Evolutionary conservation across 2,888 invertebrate genomes (phyloP), one percentile per base, ranked within the genome.

Genomic region (Oscheius sp.): DNA sequence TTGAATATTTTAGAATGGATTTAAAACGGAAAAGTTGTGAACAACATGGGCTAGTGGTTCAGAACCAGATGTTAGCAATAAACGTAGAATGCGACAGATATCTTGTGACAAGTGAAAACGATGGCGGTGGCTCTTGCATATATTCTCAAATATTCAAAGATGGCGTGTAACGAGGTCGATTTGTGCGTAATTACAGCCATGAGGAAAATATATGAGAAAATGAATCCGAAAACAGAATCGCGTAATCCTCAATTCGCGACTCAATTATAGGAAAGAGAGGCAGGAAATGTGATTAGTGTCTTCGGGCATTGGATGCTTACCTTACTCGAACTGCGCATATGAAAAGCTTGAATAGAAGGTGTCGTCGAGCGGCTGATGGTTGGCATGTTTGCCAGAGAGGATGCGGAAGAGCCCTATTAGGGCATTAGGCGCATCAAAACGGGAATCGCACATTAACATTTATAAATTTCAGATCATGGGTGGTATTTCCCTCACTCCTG

Each of bases 401-500:
- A 29, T 27, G 29, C 29, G 35, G 35, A 35, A 35, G 35, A 35
- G 35, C 35, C 35, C 35, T 9, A 35, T 35, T 35, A 53, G 35
- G 35, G 9, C 35, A 35, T 35, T 35, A 35, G 35, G 35, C 35
- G 35, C 35, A 35, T 35, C 9, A 35, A 9, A 9, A 35, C 35
- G 35, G 9, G 35, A 35, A 35, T 35, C 35, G 9, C 35, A 35
- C 35, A 35, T 9, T 35, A 35, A 35, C 9, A 35, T 35, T 3
- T 35, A 9, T 9, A 18, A 64, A 52, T 87, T 89, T 71, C 87
- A 90, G 90, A 77, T 84, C 87, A 69, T 90, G 89, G 89, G 86
- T 90, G 81, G 73, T 90, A 64, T 76, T 90, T 69, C 76, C 89
- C 16, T 88, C 89, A 5, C 80, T 89, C n/a, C 76, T 91, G 72